Base-by-base conservation (phyloP, 2,888 invertebrate species). In the Melinaea marsaeus region DNA sequence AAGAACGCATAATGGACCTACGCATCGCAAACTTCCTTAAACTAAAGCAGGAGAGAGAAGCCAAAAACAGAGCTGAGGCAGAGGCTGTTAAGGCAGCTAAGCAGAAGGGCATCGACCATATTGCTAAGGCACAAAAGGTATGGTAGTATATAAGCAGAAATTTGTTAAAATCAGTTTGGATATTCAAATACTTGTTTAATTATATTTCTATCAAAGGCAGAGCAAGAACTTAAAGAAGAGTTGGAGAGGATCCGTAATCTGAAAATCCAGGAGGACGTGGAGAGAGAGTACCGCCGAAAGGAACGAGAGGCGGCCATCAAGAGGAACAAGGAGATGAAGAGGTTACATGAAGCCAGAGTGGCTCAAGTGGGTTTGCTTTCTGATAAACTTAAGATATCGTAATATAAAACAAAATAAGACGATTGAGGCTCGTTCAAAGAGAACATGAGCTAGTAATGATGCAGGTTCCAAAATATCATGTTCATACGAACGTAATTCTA, bases 241-340 rank as follows among this genome's bases (percentile, higher is more conserved):
- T 61, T 92, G 78, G 91, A 90, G 0, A 84, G 91, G 42, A 88
- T 90, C 65, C 79, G 91, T 48, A 90, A 91, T 75, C 74, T 91
- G 63, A 91, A 91, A 80, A 91, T 90, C 45, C 89, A 87, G 62
- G 90, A 90, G 70, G 87, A 93, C 84, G 94, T 94, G 33, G 95
- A 95, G 76, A 85, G 94, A 11, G 93, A 94, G 72, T 95, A 94
- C 92, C 88, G 95, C 1, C 86, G 91, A 11, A 92, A 91, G 64
- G 95, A 95, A 79, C 88, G 92, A 42, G 92, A 92, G 62, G 92
- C 90, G 1, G 94, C 94, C 7, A 74, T 92, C 60, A 93, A 91
- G 74, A 88, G 91, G 67, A 89, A 92, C 70, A 86, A 88, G 60
- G 92, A 92, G 65, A 86, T 91, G 75, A 86, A 84, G 68, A 80